Evolutionary conservation across 64 coral and sea anemone genomes (phyloP), one percentile per base, ranked within the genome.

Genomic region (Trachythela sp.): DNA sequence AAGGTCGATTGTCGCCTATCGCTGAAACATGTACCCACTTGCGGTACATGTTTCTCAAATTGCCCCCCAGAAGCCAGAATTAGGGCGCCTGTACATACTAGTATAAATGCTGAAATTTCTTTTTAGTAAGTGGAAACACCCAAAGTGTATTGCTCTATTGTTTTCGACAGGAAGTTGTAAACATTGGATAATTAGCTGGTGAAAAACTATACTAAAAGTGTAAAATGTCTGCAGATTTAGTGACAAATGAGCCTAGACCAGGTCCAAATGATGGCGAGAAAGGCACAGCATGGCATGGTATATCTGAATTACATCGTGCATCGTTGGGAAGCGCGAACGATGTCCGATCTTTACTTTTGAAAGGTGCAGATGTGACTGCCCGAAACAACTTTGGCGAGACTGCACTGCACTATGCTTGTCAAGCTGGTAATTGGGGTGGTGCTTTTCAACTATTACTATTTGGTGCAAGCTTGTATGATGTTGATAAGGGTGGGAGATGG

Each of bases 281-380:
- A 14, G 30, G 20, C 20, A 7, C 91, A 48, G 89, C 92, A 24
- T 99, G 96, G 96, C 96, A 99, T 86, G 96, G 96, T 0, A 80
- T 99, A 27, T 94, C 96, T 40, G 93, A 93, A 36, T 59, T 99
- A 26, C 96, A 99, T 54, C 93, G 92, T 36, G 91, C 93, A 84
- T 91, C 89, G 11, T 93, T 60, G 89, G 92, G 87, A 39, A 99
- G 86, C 4, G 84, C 92, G 51, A 89, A 99, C 86, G 36, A 91
- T 32, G 39, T 92, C 33, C 48, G 92, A 50, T 14, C 92, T 70
- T 87, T 99, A 18, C 56, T 99, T 3, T 1, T 88, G 10, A 48
- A 90, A 77, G 96, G 93, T 22, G 93, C 96, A 7, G 67, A 95
- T 36, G 86, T 94, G 13, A 93, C 94, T 26, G 87, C 43, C 33